Conservation (phyloP, 2,797 vertebrate genomes). For the Cottoperca gobio region DNA sequence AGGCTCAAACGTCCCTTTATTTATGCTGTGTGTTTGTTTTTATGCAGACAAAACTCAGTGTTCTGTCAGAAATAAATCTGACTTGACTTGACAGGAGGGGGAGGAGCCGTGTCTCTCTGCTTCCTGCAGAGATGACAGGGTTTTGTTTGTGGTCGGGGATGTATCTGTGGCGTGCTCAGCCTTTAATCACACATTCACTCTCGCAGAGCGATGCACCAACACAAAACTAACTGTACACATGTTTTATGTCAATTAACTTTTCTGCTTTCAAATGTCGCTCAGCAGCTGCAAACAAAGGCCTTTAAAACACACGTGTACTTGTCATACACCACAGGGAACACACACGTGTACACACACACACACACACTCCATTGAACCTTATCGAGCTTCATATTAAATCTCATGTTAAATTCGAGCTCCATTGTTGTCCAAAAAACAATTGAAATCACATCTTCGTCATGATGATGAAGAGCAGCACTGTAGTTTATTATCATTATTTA, state of each 20-base stretch:
- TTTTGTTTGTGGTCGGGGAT: conserved; percentile 1
- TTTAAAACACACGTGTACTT: conserved; percentile 6
- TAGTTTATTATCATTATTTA: neutral
- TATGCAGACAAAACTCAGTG: neutral
- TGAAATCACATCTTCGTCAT: neutral
- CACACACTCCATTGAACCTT: no score
- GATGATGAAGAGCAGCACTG: neutral
- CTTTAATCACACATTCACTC: conserved; percentile 30
- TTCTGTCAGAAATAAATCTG: neutral
- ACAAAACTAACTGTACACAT: conserved; percentile 31
- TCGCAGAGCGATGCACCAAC: neutral
- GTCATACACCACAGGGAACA: no score
- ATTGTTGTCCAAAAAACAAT: no score
- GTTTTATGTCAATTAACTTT: conserved; percentile 16
- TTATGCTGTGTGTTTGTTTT: conserved; percentile 12
- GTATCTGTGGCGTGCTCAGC: neutral
- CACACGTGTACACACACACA: no score
- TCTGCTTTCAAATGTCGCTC: conserved; percentile 28
- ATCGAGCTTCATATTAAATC: no score
- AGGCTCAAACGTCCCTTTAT: conserved; percentile 4
- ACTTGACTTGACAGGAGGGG: neutral
- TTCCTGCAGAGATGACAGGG: conserved; percentile 3
- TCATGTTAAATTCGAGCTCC: no score
- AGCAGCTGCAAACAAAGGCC: conserved; percentile 21
- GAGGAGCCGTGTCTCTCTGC: neutral